These are phyloP conservation scores for Oreochromis niloticus DNA, from an alignment of 2,113 vertebrate species.

Conservation along the genomic window DNA sequence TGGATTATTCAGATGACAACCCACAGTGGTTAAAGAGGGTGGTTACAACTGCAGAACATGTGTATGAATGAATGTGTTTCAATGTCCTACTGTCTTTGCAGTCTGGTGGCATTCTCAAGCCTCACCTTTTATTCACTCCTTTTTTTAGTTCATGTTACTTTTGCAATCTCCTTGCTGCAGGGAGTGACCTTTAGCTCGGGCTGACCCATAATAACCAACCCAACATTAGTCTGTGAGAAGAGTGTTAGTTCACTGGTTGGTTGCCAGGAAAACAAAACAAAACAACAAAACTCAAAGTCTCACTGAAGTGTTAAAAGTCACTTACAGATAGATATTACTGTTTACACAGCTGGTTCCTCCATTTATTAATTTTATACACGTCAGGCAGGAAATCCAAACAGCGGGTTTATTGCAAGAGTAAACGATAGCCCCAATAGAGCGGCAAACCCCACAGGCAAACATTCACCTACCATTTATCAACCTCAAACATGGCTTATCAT, in stretches of 20 bases:
- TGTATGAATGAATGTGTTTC: constrained; percentile 4
- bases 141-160: neutral
- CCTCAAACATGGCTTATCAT: neutral
- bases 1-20: constrained; percentile 13
- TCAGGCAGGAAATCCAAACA: neutral
- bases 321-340: neutral
- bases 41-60: neutral
- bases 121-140: constrained; percentile 25
- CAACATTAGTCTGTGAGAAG: neutral
- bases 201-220: neutral
- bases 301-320: neutral
- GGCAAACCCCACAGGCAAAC: neutral
- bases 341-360: neutral
- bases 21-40: constrained; percentile 2
- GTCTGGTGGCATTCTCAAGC: constrained; percentile 33
- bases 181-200: neutral
- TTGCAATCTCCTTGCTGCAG: neutral
- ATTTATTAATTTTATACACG: neutral
- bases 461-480: neutral
- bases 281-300: neutral
- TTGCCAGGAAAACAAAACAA: neutral
- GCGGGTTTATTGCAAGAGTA: neutral
- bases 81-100: constrained; percentile 16
- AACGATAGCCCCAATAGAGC: neutral
- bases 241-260: neutral